Base-by-base conservation (phyloP, 2,797 vertebrate genomes). In the Oophaga sylvatica region DNA sequence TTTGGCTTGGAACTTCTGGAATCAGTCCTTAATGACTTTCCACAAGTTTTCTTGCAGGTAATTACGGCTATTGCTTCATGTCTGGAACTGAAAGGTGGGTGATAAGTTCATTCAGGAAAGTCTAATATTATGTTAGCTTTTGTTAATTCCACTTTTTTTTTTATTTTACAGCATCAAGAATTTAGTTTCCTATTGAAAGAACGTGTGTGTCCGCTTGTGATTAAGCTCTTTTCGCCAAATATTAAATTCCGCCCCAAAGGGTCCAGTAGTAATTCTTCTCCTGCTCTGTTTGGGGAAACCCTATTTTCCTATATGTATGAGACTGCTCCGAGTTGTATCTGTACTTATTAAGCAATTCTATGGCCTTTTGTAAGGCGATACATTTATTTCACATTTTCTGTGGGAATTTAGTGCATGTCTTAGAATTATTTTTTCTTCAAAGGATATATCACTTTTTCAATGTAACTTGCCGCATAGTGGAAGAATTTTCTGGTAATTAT, bases 161-260 rank as follows among this genome's bases (percentile, higher is more conserved):
- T 91, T 65, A 41, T 90, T 57, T 89, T 91, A 86, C 94, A 99
- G 98, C 98, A 99, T 93, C 97, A 98, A 90, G 98, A 99, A 94
- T 99, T 99, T 95, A 99, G 98, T 91, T 99, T 99, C 93, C 95
- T 99, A 81, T 94, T 99, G 90, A 99, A 99, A 93, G 98, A 99
- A 92, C 95, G 98, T 0, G 98, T 99, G 20, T 99, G 98, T 92
- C 98, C 98, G 4, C 97, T 99, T 89, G 98, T 99, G 92, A 99
- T 99, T 94, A 99, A 99, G 92, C 98, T 99, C 70, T 99, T 99
- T 93, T 99, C 98, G 53, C 98, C 98, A 92, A 99, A 99, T 95
- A 99, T 99, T 92, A 99, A 99, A 93, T 99, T 99, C 93, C 96
- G 98, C 3, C 98, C n/a, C n/a, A n/a, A 99, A 95, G 98, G 98